Conservation (phyloP, 2,113 vertebrate species). For the Nothocercus julius region DNA sequence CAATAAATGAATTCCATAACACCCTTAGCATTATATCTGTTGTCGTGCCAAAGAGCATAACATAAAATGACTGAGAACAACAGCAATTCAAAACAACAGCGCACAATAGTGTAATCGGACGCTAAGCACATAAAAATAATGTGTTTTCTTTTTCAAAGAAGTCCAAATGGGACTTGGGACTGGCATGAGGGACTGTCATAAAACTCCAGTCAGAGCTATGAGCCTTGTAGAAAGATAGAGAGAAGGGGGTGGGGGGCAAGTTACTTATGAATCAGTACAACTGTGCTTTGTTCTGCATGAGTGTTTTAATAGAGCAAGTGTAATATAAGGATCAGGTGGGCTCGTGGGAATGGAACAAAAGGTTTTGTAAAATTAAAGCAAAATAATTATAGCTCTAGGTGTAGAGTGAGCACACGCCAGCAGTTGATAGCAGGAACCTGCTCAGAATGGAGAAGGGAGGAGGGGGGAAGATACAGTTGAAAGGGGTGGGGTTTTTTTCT, state of each 20-base stretch:
- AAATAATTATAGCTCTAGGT: slow-evolving; percentile 87
- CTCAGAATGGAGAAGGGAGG: slow-evolving; percentile 73
- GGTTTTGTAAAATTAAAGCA: slow-evolving; percentile 87
- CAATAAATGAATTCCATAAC: slow-evolving; percentile 57
- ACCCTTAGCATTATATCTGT: slow-evolving; percentile 48
- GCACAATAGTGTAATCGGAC: slow-evolving; percentile 50
- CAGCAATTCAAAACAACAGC: slow-evolving; percentile 58
- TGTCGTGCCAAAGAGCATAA: slow-evolving; percentile 53
- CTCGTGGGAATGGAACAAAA: slow-evolving; percentile 86
- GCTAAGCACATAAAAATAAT: slow-evolving; percentile 43
- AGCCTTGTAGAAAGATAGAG: slow-evolving; percentile 65
- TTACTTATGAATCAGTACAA: slow-evolving; percentile 85
- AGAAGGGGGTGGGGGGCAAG: slow-evolving; percentile 49
- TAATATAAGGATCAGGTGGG: slow-evolving; percentile 86
- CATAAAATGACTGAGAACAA: slow-evolving; percentile 60
- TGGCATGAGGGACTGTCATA: slow-evolving; percentile 61
- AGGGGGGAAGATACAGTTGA: slow-evolving; percentile 27
- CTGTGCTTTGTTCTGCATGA: slow-evolving; percentile 85
- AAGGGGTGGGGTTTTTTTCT: neutral
- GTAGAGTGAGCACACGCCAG: slow-evolving; percentile 79
- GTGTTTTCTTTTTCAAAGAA: neutral
- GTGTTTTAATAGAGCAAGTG: slow-evolving; percentile 84
- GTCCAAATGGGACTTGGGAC: slow-evolving; percentile 41
- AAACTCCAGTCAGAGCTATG: slow-evolving; percentile 67
- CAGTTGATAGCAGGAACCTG: slow-evolving; percentile 79